Conservation (phyloP, 2,888 invertebrate genomes). For the Labia minor region DNA sequence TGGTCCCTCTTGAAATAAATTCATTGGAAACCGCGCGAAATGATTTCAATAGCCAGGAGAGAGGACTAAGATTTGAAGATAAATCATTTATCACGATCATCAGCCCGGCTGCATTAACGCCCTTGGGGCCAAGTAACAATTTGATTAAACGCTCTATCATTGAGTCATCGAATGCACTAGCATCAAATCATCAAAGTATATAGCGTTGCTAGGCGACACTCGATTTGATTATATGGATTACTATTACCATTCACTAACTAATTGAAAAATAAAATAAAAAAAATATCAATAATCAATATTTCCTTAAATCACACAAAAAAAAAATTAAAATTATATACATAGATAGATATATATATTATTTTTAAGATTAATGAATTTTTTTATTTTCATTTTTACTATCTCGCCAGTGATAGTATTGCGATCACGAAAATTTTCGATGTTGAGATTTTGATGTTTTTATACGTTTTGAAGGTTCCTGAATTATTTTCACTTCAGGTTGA, state of each 20-base stretch:
- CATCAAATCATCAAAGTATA: background rate
- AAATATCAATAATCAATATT: too few relatives aligned
- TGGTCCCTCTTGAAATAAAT: background rate
- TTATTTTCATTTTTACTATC: too few relatives aligned
- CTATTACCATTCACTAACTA: background rate
- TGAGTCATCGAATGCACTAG: constrained; percentile 5
- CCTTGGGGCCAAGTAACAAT: constrained; percentile 7
- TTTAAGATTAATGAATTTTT: too few relatives aligned
- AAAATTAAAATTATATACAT: too few relatives aligned
- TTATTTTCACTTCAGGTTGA: too few relatives aligned
- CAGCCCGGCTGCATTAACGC: constrained; percentile 4
- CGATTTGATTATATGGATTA: background rate
- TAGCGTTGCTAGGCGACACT: background rate
- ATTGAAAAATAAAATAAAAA: too few relatives aligned
- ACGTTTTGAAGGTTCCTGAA: too few relatives aligned
- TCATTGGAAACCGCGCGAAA: background rate
- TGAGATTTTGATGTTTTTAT: too few relatives aligned
- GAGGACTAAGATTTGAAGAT: constrained; percentile 4
- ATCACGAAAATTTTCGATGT: too few relatives aligned
- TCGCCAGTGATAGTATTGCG: too few relatives aligned
- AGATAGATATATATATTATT: too few relatives aligned
- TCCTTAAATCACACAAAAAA: too few relatives aligned
- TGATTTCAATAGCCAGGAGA: background rate
- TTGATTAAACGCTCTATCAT: background rate
- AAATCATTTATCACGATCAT: constrained; percentile 13